Evolutionary conservation across 2,113 vertebrate genomes (phyloP).

Genomic region (Labrus mixtus): DNA sequence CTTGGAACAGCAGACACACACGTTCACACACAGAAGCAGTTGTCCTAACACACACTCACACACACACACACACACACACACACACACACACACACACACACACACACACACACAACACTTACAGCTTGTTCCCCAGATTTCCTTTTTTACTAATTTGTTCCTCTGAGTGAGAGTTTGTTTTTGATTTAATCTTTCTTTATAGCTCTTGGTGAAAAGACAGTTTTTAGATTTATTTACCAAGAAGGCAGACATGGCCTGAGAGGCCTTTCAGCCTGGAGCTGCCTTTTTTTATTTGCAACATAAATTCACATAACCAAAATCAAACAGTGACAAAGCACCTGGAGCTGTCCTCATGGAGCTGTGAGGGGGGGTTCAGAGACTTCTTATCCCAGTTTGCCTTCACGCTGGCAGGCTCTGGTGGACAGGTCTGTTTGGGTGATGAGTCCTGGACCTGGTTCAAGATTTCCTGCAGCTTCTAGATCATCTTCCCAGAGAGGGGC

Average conservation of each 20-base stretch:
- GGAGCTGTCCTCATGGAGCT: neutral
- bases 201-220: conserved; percentile 53
- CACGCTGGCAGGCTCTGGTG: conserved; percentile 13
- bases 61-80: conserved; percentile 62
- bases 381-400: neutral
- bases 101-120: conserved; percentile 67
- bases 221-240: conserved; percentile 63
- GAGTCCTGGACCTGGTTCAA: conserved; percentile 58
- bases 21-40: conserved; percentile 66
- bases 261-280: conserved; percentile 14
- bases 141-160: conserved; percentile 77
- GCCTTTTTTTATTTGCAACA: conserved; percentile 35
- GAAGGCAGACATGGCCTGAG: conserved; percentile 48
- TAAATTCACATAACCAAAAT: conserved; percentile 7
- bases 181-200: conserved; percentile 65
- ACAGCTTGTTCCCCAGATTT: conserved; percentile 77
- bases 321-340: conserved; percentile 22
- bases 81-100: conserved; percentile 59
- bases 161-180: conserved; percentile 67
- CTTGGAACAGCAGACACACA: conserved; percentile 67
- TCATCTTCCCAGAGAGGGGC: conserved; percentile 34
- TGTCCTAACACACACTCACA: conserved; percentile 65
- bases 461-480: conserved; percentile 43
- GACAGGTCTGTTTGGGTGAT: conserved; percentile 55
- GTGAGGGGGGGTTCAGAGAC: neutral